phyloP scores from a whole-genome alignment of 2,888 invertebrate species.

The Balanococcus diminutus region DNA sequence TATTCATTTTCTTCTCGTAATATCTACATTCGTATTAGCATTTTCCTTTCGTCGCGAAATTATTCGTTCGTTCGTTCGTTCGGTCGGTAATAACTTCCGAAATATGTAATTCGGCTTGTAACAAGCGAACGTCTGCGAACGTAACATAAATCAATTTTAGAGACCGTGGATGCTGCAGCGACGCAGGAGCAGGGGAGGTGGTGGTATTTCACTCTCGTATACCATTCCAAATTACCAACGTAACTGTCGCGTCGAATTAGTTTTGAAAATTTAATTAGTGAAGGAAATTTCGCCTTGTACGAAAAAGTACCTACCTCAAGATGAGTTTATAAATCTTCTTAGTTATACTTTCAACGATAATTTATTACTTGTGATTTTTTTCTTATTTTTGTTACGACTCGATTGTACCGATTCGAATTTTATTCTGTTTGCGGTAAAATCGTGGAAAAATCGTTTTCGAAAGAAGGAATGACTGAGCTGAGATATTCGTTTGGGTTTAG shows the following conservation, averaged over 20 bases:
- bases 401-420: no score
- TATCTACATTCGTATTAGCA: no score
- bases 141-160: neutral
- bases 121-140: neutral
- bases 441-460: no score
- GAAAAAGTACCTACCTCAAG: neutral
- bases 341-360: no score
- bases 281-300: neutral
- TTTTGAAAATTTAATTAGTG: neutral
- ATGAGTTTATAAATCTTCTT: neutral
- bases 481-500: no score
- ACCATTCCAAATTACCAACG: neutral
- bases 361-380: no score
- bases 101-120: neutral
- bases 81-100: neutral
- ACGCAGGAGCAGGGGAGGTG: no score
- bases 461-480: no score
- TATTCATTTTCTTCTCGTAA: no score
- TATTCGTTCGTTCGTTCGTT: neutral
- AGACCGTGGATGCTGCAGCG: neutral
- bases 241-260: constrained; percentile 1
- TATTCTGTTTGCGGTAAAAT: no score
- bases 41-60: neutral
- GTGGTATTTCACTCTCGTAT: neutral
- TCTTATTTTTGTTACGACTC: no score